Percentiles rank a stretch among this genome's conserved stretches.
phyloP scores from a whole-genome alignment of 2,888 invertebrate species.

The Dryocosmus kuriphilus region DNA sequence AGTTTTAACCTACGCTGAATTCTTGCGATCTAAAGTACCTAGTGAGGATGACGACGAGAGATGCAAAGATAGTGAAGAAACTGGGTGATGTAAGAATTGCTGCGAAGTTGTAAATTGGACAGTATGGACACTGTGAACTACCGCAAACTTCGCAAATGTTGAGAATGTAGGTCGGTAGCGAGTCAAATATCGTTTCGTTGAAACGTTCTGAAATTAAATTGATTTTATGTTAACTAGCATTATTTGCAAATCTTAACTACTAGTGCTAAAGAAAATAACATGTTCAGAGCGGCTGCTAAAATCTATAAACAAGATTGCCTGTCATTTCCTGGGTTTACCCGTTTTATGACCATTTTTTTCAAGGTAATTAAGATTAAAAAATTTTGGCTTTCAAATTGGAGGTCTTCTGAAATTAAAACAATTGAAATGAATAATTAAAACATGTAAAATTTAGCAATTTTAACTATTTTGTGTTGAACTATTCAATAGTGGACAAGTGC shows the following conservation, averaged over 20 bases:
- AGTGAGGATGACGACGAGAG: conserved; percentile 58
- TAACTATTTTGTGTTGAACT: no score
- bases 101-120: conserved; percentile 89
- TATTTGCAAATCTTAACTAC: no score
- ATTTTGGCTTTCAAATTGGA: neutral
- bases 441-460: no score
- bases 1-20: conserved; percentile 63
- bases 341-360: no score
- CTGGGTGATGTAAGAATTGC: conserved; percentile 69
- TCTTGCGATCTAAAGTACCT: conserved; percentile 68
- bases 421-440: no score
- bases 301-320: no score
- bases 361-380: no score
- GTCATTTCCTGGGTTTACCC: no score
- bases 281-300: no score
- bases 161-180: conserved; percentile 89
- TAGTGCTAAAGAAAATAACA: no score
- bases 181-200: conserved; percentile 94
- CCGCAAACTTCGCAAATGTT: conserved; percentile 97
- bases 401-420: no score
- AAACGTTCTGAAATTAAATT: conserved; percentile 86
- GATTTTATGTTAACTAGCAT: neutral
- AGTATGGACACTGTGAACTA: conserved; percentile 95
- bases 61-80: conserved; percentile 62
- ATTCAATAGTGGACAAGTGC: neutral